These are phyloP conservation scores for Leptinotarsa defecta DNA, from an alignment of 1,140 invertebrate genomes.

Conservation along the genomic window DNA sequence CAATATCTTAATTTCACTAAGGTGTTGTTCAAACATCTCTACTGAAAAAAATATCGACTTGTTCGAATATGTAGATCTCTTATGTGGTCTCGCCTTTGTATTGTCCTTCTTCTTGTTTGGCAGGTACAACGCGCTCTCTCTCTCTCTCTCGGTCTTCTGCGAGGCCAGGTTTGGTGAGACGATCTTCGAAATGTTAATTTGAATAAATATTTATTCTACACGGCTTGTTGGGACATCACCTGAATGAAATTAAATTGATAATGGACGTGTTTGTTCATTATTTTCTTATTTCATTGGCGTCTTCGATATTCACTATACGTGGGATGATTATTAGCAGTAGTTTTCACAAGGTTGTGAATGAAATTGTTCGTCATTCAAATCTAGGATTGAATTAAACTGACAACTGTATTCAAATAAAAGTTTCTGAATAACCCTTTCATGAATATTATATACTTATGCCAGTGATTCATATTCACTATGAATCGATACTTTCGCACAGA, in stretches of 20 bases:
- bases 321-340: background rate
- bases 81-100: background rate
- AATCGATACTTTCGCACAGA: too few species aligned
- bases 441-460: too few species aligned
- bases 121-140: too few species aligned
- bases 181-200: constrained; percentile 8
- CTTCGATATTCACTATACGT: background rate
- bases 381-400: too few species aligned
- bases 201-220: constrained; percentile 14
- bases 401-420: too few species aligned
- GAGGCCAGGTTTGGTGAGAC: background rate
- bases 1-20: constrained; percentile 47
- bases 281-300: constrained; percentile 11
- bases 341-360: too few species aligned
- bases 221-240: background rate
- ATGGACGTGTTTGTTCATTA: constrained; percentile 3
- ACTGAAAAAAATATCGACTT: constrained; percentile 15
- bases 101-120: too few species aligned
- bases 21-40: constrained; percentile 45
- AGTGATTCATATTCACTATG: too few species aligned
- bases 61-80: constrained; percentile 11
- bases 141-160: background rate
- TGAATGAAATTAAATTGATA: constrained; percentile 19
- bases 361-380: too few species aligned
- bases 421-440: too few species aligned